Evolutionary conservation across 1,140 invertebrate genomes (phyloP).

Genomic region (Ceratosolen solmsi): DNA sequence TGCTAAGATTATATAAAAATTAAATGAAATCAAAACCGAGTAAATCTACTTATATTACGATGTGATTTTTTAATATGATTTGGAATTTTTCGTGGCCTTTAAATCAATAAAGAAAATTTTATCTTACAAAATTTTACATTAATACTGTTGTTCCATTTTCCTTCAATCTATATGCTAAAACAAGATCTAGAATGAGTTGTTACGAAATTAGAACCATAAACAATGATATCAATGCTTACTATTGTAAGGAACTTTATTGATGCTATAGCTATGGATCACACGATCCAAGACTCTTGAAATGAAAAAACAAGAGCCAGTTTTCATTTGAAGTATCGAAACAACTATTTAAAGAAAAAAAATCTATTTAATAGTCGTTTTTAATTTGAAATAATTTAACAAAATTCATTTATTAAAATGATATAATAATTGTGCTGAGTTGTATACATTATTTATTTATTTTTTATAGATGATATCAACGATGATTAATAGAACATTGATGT

Average conservation of each 20-base stretch:
- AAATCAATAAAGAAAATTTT: neutral
- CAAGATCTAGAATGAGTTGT: neutral
- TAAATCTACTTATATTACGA: neutral
- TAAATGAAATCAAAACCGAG: neutral
- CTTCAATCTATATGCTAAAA: neutral
- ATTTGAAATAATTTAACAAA: too few species aligned
- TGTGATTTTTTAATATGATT: neutral
- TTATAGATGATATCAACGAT: too few species aligned
- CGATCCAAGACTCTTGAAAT: slow-evolving; percentile 3
- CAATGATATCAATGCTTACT: slow-evolving; percentile 9
- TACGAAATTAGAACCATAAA: slow-evolving; percentile 1
- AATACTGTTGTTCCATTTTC: neutral
- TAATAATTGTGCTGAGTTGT: too few species aligned
- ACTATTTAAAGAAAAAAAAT: neutral
- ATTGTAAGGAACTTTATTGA: slow-evolving; percentile 14
- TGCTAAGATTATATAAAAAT: neutral
- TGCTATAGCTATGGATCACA: slow-evolving; percentile 1
- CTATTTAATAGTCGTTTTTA: too few species aligned
- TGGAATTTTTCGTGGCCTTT: neutral
- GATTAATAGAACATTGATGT: too few species aligned
- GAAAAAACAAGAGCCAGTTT: neutral
- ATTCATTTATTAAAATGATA: too few species aligned
- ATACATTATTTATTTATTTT: too few species aligned
- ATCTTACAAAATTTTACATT: neutral
- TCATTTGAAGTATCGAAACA: neutral